Evolutionary conservation across 1,140 invertebrate species (phyloP).

Genomic region (Drosophila truncata): DNA sequence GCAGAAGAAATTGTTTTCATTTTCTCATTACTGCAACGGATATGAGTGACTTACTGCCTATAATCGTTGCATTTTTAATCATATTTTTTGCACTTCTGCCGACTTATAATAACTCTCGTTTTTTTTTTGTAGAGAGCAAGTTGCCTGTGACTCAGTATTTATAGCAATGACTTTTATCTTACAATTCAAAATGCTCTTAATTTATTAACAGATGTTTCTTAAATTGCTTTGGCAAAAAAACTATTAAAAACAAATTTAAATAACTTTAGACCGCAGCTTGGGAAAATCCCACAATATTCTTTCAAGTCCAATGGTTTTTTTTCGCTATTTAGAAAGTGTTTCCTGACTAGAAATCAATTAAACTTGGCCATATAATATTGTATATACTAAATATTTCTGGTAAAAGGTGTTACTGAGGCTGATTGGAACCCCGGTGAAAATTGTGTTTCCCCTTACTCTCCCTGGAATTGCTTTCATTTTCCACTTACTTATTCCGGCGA

Average conservation of each 20-base stretch:
- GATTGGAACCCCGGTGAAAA: conserved; percentile 1
- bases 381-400: background rate
- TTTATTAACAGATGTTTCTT: background rate
- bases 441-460: background rate
- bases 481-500: conserved; percentile 10
- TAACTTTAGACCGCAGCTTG: background rate
- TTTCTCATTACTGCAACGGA: conserved; percentile 38
- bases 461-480: conserved; percentile 12
- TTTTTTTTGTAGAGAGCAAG: background rate
- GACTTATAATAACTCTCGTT: background rate
- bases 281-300: conserved; percentile 6
- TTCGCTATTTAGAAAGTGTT: conserved; percentile 8
- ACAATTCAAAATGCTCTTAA: background rate
- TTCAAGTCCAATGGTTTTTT: conserved; percentile 2
- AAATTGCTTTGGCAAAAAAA: background rate
- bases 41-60: conserved; percentile 6
- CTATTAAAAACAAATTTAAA: background rate
- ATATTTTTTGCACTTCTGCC: conserved; percentile 1
- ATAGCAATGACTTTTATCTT: too few relatives aligned
- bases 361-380: background rate
- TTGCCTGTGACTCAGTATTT: background rate
- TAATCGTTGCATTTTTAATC: background rate
- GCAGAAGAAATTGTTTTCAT: conserved; percentile 35
- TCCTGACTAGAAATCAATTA: background rate
- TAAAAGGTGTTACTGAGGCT: background rate